phyloP scores from a whole-genome alignment of 2,113 vertebrate species.

The Calidris pugnax region DNA sequence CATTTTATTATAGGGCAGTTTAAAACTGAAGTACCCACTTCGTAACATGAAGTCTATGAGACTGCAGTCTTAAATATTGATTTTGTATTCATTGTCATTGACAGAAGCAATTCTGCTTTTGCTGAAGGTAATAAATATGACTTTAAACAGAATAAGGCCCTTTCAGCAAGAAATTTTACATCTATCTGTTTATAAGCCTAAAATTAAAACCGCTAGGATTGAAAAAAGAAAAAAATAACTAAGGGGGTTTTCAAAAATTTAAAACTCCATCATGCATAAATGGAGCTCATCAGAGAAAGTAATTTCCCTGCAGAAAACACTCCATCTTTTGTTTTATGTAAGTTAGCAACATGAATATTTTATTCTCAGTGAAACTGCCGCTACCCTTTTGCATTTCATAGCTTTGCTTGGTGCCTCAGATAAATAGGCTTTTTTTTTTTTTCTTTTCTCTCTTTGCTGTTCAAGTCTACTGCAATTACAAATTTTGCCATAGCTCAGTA shows the following conservation, averaged over 20 bases:
- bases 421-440: slow-evolving; percentile 24
- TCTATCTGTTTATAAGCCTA: slow-evolving; percentile 75
- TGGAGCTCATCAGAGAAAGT: slow-evolving; percentile 82
- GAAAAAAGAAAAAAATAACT: slow-evolving; percentile 79
- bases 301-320: slow-evolving; percentile 84
- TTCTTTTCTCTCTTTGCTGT: background rate
- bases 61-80: slow-evolving; percentile 71
- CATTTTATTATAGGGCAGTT: slow-evolving; percentile 51
- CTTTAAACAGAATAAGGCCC: slow-evolving; percentile 70
- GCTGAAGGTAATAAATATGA: slow-evolving; percentile 68
- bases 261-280: slow-evolving; percentile 86
- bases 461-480: slow-evolving; percentile 56
- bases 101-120: slow-evolving; percentile 66
- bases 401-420: slow-evolving; percentile 41
- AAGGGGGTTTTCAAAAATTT: slow-evolving; percentile 85
- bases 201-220: slow-evolving; percentile 78
- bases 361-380: slow-evolving; percentile 71
- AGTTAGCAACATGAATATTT: slow-evolving; percentile 86
- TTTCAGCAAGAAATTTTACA: slow-evolving; percentile 76
- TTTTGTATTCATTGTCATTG: slow-evolving; percentile 70
- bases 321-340: slow-evolving; percentile 86
- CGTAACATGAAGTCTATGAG: slow-evolving; percentile 17
- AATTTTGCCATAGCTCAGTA: background rate
- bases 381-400: slow-evolving; percentile 68
- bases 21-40: slow-evolving; percentile 33